phyloP scores from a whole-genome alignment of 2,797 vertebrate genomes.

The Uromys caudimaculatus region DNA sequence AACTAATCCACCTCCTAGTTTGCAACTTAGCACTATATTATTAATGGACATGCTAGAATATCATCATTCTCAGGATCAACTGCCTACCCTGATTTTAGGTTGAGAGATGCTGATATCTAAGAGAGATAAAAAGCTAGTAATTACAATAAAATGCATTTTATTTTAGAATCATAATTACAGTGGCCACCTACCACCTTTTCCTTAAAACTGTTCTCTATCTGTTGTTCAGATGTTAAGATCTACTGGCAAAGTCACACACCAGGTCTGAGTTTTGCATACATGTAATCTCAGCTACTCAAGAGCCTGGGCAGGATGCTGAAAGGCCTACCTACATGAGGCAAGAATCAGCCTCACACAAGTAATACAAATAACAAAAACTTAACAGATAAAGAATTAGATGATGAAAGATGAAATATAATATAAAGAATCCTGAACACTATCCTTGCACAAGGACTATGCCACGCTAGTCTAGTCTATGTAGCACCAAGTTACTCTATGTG shows the following conservation, averaged over 20 bases:
- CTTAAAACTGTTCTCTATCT: not conserved
- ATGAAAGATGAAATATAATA: not conserved
- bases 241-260: not conserved
- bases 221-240: not conserved
- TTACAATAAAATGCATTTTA: not conserved
- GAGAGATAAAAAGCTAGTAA: not conserved
- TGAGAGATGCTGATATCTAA: not conserved
- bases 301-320: not conserved
- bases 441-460: not conserved
- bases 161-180: not conserved
- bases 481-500: not conserved
- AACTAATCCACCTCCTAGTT: not conserved
- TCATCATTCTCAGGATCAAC: not conserved
- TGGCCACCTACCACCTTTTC: not conserved
- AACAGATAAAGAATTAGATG: conserved; percentile 1
- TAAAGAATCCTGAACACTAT: not conserved
- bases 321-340: not conserved
- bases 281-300: not conserved
- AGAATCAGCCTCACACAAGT: not conserved
- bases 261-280: not conserved
- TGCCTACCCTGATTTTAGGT: not conserved
- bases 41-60: not conserved
- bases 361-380: not conserved
- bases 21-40: conserved; percentile 4
- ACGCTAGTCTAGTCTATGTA: not conserved